Evolutionary conservation across 2,113 vertebrate genomes (phyloP), one percentile per base, ranked within the genome.

Genomic region (Formicarius rufipectus): DNA sequence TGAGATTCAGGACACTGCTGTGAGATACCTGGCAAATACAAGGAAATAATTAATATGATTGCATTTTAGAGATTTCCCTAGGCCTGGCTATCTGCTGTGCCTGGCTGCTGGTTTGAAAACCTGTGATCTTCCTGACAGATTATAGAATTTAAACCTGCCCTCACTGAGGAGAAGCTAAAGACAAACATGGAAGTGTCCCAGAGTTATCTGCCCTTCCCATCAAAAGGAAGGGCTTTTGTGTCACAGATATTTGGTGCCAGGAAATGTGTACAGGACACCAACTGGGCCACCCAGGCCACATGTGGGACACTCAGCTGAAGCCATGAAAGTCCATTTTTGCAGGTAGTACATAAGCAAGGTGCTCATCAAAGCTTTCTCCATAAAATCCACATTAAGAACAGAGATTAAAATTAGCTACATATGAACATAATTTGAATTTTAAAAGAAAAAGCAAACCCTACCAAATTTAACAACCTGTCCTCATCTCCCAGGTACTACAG

Each of bases 301-400:
- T 3, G 19, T 44, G 40, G 73, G 76, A 83, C 40, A 22, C 56
- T 6, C 37, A 3, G 23, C 30, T 68, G 44, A 78, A 89, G 60
- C 49, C 56, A 23, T 1, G 5, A 24, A 52, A 68, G 45, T 4
- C 20, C 64, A 24, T 47, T 78, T 75, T 11, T 40, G 60, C 64
- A 78, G 73, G 53, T 49, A 63, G 15, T 62, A 75, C 49, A 21
- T 58, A 87, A 91, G 37, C 35, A 33, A 84, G 91, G 52, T 60
- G 53, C 83, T 33, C 84, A 76, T 66, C 60, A 91, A 91, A 95
- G 89, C 67, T 60, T 84, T 56, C 62, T 60, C n/a, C 67, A 89
- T 85, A 87, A 96, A 88, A 95, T 30, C 50, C 73, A 56, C 62
- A 79, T 62, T 23, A 4, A 50, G 45, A 64, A 73, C 40, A 24